These are phyloP conservation scores for Todiramphus chloris DNA, from an alignment of 2,113 vertebrate genomes.

Conservation along the genomic window DNA sequence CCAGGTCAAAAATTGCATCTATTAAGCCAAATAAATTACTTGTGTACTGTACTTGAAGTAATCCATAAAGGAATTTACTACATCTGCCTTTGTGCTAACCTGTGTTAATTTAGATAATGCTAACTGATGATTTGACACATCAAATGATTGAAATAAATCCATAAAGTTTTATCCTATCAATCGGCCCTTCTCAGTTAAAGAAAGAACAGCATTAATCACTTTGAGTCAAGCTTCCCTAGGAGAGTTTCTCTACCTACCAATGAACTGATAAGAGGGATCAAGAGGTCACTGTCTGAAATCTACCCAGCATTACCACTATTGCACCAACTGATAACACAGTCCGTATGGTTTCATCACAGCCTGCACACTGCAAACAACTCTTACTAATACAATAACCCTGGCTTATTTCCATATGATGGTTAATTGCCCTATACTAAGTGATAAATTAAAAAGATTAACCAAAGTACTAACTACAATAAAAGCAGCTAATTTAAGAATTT, in stretches of 20 bases:
- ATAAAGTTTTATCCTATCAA: slow-evolving; percentile 57
- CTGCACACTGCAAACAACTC: slow-evolving; percentile 27
- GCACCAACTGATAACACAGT: background rate
- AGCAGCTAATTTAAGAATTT: slow-evolving; percentile 66
- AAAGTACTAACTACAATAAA: slow-evolving; percentile 65
- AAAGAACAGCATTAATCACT: slow-evolving; percentile 57
- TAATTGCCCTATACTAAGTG: slow-evolving; percentile 61
- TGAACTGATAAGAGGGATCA: slow-evolving; percentile 16
- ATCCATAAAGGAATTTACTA: slow-evolving; percentile 59
- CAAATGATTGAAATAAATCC: slow-evolving; percentile 59
- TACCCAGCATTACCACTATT: background rate
- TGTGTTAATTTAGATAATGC: slow-evolving; percentile 61
- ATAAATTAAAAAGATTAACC: slow-evolving; percentile 77
- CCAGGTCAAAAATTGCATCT: background rate
- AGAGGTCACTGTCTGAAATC: slow-evolving; percentile 27
- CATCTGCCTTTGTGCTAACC: slow-evolving; percentile 23
- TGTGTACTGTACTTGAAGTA: background rate
- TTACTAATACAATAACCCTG: slow-evolving; percentile 36
- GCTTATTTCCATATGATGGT: slow-evolving; percentile 49
- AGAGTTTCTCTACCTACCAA: slow-evolving; percentile 10
- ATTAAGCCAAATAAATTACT: slow-evolving; percentile 31
- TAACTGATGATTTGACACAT: slow-evolving; percentile 54
- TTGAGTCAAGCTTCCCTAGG: background rate
- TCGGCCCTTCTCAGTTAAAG: slow-evolving; percentile 47
- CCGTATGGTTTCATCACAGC: background rate